phyloP scores from a whole-genome alignment of 2,888 invertebrate genomes.

The Argynnis bischoffii region DNA sequence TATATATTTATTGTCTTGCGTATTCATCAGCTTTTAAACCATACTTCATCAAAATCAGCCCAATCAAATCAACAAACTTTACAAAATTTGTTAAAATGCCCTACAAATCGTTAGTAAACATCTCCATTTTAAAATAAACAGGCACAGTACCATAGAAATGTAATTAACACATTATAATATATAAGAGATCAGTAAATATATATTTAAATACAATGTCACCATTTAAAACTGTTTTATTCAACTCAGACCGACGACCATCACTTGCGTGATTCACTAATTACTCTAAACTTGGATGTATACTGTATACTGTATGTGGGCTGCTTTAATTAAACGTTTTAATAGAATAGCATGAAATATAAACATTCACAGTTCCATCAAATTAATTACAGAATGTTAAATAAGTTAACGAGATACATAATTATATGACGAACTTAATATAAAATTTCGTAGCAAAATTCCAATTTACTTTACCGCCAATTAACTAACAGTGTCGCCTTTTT shows the following conservation, averaged over 20 bases:
- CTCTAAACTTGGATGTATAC: constrained; percentile 15
- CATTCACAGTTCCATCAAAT: constrained; percentile 10
- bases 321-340: constrained; percentile 14
- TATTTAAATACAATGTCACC: constrained; percentile 25
- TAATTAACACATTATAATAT: no score
- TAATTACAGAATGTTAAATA: constrained; percentile 10
- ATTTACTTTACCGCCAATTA: constrained; percentile 15
- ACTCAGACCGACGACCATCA: constrained; percentile 28
- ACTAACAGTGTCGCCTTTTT: constrained; percentile 9
- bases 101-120: no score
- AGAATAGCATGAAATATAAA: not conserved
- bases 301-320: not conserved
- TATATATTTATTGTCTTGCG: no score
- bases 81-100: no score
- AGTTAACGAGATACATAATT: constrained; percentile 8
- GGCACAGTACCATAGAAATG: no score
- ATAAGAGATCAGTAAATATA: constrained; percentile 3
- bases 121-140: no score
- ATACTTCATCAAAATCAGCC: no score
- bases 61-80: no score
- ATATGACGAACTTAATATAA: constrained; percentile 2
- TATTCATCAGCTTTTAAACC: no score
- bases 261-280: constrained; percentile 46
- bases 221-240: constrained; percentile 43
- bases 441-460: constrained; percentile 2